These are phyloP conservation scores for Mythimna vitellina DNA, from an alignment of 2,888 invertebrate species.

Conservation along the genomic window DNA sequence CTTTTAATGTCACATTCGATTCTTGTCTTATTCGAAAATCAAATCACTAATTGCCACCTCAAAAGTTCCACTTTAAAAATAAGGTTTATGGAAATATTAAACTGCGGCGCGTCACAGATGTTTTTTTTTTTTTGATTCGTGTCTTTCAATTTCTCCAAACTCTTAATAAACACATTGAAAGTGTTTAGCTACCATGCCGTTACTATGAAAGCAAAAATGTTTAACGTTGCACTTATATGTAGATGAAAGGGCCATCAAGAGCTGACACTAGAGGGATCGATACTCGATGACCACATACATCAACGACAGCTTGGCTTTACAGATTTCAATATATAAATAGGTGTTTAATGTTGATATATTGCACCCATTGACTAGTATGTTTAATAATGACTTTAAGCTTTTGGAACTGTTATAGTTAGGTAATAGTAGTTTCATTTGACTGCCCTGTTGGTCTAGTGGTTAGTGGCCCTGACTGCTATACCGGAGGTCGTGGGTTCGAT, in stretches of 20 bases:
- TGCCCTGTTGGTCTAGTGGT: too few species aligned
- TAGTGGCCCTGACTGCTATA: too few species aligned
- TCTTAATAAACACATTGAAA: not conserved
- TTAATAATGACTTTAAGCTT: not conserved
- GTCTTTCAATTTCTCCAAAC: not conserved
- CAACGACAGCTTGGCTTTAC: constrained; percentile 16
- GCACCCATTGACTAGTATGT: not conserved
- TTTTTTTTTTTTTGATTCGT: not conserved
- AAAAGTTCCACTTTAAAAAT: not conserved
- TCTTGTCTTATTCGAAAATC: too few species aligned
- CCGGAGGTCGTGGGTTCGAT: too few species aligned
- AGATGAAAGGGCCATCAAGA: not conserved
- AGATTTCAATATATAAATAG: constrained; percentile 18
- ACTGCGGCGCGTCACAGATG: not conserved
- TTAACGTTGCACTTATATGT: not conserved
- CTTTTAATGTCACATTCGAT: too few species aligned
- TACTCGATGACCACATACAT: constrained; percentile 30
- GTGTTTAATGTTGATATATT: constrained; percentile 7
- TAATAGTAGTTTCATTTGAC: too few species aligned
- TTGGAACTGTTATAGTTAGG: too few species aligned
- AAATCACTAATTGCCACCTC: too few species aligned
- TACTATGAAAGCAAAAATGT: not conserved
- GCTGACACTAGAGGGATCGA: constrained; percentile 10
- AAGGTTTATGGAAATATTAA: not conserved
- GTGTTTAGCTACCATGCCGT: too few species aligned